Base-by-base conservation (phyloP, 2,797 vertebrate species). In the Stomatorhinus walkeri region DNA sequence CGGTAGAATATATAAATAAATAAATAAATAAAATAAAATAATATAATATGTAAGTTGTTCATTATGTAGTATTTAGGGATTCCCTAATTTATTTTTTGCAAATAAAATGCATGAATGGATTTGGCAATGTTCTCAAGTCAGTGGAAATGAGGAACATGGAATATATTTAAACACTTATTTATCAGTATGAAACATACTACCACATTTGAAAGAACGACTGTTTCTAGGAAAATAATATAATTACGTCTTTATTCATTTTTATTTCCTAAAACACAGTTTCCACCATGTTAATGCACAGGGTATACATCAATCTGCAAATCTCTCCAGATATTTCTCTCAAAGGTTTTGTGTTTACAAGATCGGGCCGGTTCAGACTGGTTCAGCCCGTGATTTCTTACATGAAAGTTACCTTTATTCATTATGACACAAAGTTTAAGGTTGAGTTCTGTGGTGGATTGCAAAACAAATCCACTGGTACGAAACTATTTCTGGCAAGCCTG, bases 401-500 rank as follows among this genome's bases (percentile, higher is more conserved):
- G 76, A 87, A 90, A 84, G 36, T 43, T 87, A 84, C 52, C 36
- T 89, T 89, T 81, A 89, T 87, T 40, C 72, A 68, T 87, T 49
- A 90, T 72, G 72, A 76, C 14, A 54, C 83, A 90, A 79, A 84
- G 85, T 89, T 36, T 46, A 51, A 79, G 88, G 36, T 24, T 83
- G 49, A 87, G 24, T 87, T 88, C 88, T 87, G 36, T 48, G 36
- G 54, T 89, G 85, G 59, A 52, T 64, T 89, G 87, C 72, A 68
- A 90, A 90, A 87, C 89, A 87, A 89, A 87, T 89, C 85, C 43
- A 79, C 28, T 54, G 85, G 36, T 43, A 49, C 40, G 10, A 19
- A 87, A 87, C 51, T 90, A 90, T 90, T 90, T 89, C 88, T 87
- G 89, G 88, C 56, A 85, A 32, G 24, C 54, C 32, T 54, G n/a